Percentiles rank a stretch among this genome's conserved stretches.
These are phyloP conservation scores for Sarcophilus harrisii DNA, from an alignment of 2,797 vertebrate genomes.

Conservation along the genomic window DNA sequence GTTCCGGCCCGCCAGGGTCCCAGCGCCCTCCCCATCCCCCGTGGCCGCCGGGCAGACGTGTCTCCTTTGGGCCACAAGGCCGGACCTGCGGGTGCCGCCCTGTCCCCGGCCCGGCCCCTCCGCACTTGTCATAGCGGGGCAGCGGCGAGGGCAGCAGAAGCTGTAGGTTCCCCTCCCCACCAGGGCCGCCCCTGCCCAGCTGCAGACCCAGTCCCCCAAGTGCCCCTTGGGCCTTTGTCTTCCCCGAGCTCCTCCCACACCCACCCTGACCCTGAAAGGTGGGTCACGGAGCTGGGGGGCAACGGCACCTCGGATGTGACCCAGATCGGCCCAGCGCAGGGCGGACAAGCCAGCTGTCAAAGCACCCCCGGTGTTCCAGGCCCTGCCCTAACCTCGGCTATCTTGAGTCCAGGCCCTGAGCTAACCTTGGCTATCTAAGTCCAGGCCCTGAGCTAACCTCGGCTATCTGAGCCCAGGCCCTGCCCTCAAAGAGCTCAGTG, in stretches of 20 bases:
- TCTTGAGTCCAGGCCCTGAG: too few relatives aligned
- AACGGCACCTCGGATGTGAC: background rate
- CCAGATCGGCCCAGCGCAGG: background rate
- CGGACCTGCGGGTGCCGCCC: background rate
- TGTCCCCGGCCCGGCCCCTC: too few relatives aligned
- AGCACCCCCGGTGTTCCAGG: fast-evolving
- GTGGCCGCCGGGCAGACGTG: background rate
- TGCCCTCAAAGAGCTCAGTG: too few relatives aligned
- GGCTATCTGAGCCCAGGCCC: too few relatives aligned
- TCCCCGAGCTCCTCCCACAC: background rate
- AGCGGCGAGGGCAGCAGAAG: background rate
- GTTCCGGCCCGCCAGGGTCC: too few relatives aligned
- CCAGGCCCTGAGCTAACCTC: too few relatives aligned
- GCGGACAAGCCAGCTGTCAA: background rate
- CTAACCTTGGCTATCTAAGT: too few relatives aligned
- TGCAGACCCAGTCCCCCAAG: background rate
- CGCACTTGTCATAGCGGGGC: too few relatives aligned
- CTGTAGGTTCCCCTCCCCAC: too few relatives aligned
- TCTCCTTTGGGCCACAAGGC: background rate
- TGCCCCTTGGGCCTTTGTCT: background rate
- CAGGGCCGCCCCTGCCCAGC: too few relatives aligned
- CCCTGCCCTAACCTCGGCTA: too few relatives aligned
- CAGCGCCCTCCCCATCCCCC: too few relatives aligned
- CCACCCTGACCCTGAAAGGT: background rate
- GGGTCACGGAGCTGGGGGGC: background rate